A percentile compares a stretch with the other conserved stretches of the same genome.
Conservation (phyloP, 2,797 vertebrate species). For the Hemitrygon akajei region DNA sequence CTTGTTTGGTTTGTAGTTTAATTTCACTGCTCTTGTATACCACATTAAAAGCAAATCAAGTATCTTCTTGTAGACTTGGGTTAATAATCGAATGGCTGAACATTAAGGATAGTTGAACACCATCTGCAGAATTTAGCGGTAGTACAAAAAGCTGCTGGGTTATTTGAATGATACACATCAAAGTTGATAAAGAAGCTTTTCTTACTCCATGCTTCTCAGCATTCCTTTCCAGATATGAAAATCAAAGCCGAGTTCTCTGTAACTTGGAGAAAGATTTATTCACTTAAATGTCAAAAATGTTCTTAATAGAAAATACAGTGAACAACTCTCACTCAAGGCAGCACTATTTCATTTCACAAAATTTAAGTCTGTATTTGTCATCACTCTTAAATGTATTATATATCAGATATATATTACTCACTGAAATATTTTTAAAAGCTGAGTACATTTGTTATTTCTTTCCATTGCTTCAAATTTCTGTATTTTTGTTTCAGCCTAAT, state of each 20-base stretch:
- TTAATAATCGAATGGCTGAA: background rate
- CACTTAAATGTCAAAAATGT: background rate
- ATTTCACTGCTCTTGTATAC: background rate
- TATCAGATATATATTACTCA: background rate
- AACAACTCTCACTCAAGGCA: background rate
- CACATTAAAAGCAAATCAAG: background rate
- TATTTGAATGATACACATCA: background rate
- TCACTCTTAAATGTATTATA: background rate
- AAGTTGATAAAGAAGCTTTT: background rate
- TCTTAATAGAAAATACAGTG: background rate
- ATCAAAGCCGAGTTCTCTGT: background rate
- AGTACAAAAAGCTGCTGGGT: background rate
- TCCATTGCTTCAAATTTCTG: background rate
- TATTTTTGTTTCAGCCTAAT: background rate
- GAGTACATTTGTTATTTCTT: background rate
- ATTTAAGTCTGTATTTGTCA: background rate
- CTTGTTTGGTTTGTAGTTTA: background rate
- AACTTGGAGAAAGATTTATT: background rate
- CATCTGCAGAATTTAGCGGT: background rate
- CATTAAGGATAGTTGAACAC: background rate
- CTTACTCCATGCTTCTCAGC: no score
- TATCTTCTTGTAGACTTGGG: background rate
- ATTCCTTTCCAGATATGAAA: background rate
- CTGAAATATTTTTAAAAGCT: background rate
- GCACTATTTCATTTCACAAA: background rate